Evolutionary conservation across 2,888 invertebrate species (phyloP).

Genomic region (Periphyllus acericola): DNA sequence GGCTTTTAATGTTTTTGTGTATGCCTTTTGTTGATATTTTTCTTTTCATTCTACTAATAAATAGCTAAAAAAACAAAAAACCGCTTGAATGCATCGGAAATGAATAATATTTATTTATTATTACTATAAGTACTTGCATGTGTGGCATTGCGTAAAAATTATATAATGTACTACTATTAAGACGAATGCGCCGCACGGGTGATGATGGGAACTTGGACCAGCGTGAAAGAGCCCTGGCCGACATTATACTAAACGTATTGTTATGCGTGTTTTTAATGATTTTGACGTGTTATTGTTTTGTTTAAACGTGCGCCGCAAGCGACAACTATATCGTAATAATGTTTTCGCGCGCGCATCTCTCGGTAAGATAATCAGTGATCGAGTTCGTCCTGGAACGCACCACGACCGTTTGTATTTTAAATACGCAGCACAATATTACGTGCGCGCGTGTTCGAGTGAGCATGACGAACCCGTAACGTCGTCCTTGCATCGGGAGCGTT

Average conservation of each 20-base stretch:
- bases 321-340: background rate
- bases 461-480: constrained; percentile 46
- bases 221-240: background rate
- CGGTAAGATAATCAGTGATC: too few species aligned
- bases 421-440: background rate
- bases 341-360: background rate
- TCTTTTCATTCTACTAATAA: background rate
- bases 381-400: background rate
- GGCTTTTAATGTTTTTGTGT: constrained; percentile 16
- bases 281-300: background rate
- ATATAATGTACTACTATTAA: background rate
- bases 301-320: background rate
- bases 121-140: constrained; percentile 47
- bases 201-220: background rate
- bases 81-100: constrained; percentile 7
- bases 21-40: background rate
- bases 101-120: constrained; percentile 1
- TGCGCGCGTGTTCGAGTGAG: background rate
- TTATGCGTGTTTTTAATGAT: too few species aligned
- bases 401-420: background rate
- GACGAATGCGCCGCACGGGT: background rate
- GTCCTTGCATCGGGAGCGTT: constrained; percentile 6
- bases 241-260: background rate
- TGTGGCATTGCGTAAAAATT: background rate
- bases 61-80: constrained; percentile 11